Evolutionary conservation across 2,888 invertebrate genomes (phyloP).

Genomic region (Salpingus planirostris): DNA sequence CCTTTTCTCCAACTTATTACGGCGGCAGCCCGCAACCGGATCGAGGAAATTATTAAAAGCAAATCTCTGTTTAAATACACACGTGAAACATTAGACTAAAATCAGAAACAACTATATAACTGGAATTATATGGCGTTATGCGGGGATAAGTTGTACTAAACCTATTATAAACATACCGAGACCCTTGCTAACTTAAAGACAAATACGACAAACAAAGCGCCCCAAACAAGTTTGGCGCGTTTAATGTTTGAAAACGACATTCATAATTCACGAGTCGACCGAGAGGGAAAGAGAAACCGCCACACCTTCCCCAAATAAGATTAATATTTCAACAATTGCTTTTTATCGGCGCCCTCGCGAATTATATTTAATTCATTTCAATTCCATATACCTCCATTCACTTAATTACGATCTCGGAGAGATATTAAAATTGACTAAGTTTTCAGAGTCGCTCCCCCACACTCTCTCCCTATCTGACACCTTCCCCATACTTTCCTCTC

Average conservation of each 20-base stretch:
- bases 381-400: too few species aligned
- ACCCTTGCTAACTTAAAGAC: conserved; percentile 26
- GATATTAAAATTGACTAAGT: too few species aligned
- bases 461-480: too few species aligned
- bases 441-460: too few species aligned
- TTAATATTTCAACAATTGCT: conserved; percentile 9
- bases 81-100: conserved; percentile 24
- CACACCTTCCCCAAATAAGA: background rate
- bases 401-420: too few species aligned
- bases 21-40: background rate
- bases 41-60: conserved; percentile 17
- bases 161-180: conserved; percentile 28
- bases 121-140: conserved; percentile 21
- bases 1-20: background rate
- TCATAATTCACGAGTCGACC: conserved; percentile 10
- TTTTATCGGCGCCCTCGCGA: conserved; percentile 5
- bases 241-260: conserved; percentile 11
- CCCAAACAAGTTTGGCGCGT: conserved; percentile 17
- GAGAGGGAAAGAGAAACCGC: background rate
- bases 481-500: too few species aligned
- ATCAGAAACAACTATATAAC: conserved; percentile 29
- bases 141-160: conserved; percentile 24
- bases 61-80: conserved; percentile 27
- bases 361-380: too few species aligned
- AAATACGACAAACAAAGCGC: conserved; percentile 25